Percentiles rank a stretch among this genome's conserved stretches.
phyloP scores from a whole-genome alignment of 2,888 invertebrate species.

The Leptopilina myrica region DNA sequence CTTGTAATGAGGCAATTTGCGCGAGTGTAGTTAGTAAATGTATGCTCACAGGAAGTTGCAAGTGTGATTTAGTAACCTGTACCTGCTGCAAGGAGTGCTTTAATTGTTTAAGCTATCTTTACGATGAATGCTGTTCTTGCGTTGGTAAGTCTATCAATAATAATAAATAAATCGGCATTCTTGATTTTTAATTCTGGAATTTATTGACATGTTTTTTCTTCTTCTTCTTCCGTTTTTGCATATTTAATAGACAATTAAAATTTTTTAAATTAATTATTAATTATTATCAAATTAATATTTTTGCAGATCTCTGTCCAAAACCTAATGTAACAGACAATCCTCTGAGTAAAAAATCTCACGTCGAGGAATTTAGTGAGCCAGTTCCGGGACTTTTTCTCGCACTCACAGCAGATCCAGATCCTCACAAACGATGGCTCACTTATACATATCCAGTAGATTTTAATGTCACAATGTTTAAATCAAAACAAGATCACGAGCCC shows the following conservation, averaged over 20 bases:
- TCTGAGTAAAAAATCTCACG: slow-evolving; percentile 88
- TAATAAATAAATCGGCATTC: too few relatives aligned
- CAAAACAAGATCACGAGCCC: slow-evolving; percentile 83
- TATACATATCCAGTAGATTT: slow-evolving; percentile 89
- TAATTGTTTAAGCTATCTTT: slow-evolving; percentile 91
- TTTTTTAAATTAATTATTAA: too few relatives aligned
- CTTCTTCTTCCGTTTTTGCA: neutral
- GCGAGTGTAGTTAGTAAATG: slow-evolving; percentile 98
- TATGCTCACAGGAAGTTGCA: slow-evolving; percentile 96
- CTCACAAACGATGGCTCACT: slow-evolving; percentile 88
- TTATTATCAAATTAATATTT: slow-evolving; percentile 52
- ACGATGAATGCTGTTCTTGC: slow-evolving; percentile 97
- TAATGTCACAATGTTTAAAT: slow-evolving; percentile 82
- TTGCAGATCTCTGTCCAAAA: slow-evolving; percentile 91
- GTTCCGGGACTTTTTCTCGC: slow-evolving; percentile 90
- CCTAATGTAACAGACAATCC: slow-evolving; percentile 87
- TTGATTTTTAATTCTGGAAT: neutral
- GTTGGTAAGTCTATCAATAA: slow-evolving; percentile 85
- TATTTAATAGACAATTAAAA: too few relatives aligned
- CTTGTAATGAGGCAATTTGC: slow-evolving; percentile 95
- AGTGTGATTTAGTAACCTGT: slow-evolving; percentile 94
- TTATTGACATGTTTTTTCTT: neutral
- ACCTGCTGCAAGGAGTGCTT: slow-evolving; percentile 97
- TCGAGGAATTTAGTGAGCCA: slow-evolving; percentile 89
- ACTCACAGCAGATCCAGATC: slow-evolving; percentile 87